Evolutionary conservation across 1,140 invertebrate genomes (phyloP).

Genomic region (Diabrotica virgifera): DNA sequence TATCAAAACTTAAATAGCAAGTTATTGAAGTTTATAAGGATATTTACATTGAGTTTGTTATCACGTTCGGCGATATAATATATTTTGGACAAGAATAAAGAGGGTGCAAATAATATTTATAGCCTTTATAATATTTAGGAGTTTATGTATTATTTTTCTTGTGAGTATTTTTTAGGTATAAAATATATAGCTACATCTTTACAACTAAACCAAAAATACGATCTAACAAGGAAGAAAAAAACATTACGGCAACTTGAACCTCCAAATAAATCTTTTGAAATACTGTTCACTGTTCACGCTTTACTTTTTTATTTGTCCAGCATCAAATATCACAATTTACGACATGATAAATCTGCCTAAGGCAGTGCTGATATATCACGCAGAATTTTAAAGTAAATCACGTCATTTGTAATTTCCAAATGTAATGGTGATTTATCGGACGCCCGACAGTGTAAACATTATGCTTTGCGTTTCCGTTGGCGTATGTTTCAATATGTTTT

Average conservation of each 20-base stretch:
- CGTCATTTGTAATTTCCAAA: slow-evolving; percentile 2
- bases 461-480: neutral
- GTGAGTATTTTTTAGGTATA: too few relatives aligned
- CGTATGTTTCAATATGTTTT: neutral
- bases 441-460: neutral
- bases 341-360: neutral
- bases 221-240: neutral
- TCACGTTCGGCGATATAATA: too few relatives aligned
- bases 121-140: too few relatives aligned
- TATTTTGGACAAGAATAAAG: too few relatives aligned
- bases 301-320: neutral
- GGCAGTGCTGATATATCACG: neutral
- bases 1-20: too few relatives aligned
- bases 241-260: neutral
- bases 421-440: slow-evolving; percentile 1
- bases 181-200: too few relatives aligned
- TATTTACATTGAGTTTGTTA: too few relatives aligned
- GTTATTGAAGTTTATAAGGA: too few relatives aligned
- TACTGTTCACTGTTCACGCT: neutral
- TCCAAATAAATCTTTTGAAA: neutral
- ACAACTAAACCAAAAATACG: too few relatives aligned
- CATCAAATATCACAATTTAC: neutral
- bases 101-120: too few relatives aligned
- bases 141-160: too few relatives aligned
- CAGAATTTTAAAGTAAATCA: slow-evolving; percentile 3